phyloP scores from a whole-genome alignment of 1,140 invertebrate genomes.

The Drosophila pachea region DNA sequence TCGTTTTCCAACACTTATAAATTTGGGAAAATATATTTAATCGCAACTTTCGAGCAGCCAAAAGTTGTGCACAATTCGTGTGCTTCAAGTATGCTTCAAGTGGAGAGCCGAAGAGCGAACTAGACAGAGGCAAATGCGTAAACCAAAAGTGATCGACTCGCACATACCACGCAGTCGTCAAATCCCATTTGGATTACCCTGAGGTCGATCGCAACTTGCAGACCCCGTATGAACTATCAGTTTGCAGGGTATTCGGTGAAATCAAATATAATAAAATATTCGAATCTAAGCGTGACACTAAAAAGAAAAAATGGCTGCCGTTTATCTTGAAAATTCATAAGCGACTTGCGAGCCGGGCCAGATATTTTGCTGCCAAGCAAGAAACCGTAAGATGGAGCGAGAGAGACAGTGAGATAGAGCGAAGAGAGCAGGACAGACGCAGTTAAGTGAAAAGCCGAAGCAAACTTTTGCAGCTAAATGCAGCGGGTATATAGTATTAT shows the following conservation, averaged over 20 bases:
- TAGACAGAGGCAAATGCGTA: not conserved
- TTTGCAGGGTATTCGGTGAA: not conserved
- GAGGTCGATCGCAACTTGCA: too few relatives aligned
- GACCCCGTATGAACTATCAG: not conserved
- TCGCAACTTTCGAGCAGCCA: conserved; percentile 41
- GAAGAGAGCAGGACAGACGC: not conserved
- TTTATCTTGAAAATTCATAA: conserved; percentile 57
- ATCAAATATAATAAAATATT: conserved; percentile 62
- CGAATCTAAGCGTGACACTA: conserved; percentile 37
- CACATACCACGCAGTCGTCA: not conserved
- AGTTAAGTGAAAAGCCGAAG: conserved; percentile 54
- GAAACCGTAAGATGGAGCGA: not conserved
- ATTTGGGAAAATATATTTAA: conserved; percentile 10
- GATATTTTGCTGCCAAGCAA: conserved; percentile 23
- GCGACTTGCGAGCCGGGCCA: conserved; percentile 17
- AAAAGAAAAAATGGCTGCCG: conserved; percentile 38
- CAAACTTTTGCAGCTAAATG: conserved; percentile 58
- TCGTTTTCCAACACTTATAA: conserved; percentile 3
- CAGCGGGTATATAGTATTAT: conserved; percentile 58
- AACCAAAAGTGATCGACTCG: not conserved
- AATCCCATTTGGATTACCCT: too few relatives aligned
- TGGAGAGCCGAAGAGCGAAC: conserved; percentile 13
- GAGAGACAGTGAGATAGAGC: not conserved
- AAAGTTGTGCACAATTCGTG: conserved; percentile 56
- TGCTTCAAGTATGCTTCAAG: conserved; percentile 39